phyloP scores from a whole-genome alignment of 2,888 invertebrate genomes.

The Allacma fusca region DNA sequence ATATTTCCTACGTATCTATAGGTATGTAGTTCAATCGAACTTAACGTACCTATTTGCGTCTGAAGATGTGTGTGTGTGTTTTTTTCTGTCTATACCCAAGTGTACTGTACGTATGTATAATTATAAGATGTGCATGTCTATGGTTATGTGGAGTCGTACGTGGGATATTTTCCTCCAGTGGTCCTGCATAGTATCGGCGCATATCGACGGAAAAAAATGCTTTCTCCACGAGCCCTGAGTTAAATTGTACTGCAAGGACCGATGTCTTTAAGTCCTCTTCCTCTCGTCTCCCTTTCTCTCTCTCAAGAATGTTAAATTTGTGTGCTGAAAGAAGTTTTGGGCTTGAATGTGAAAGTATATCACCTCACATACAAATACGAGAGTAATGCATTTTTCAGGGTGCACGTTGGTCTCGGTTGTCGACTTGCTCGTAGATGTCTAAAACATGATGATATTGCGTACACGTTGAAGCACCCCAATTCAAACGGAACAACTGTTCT shows the following conservation, averaged over 20 bases:
- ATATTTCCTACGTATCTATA: no score
- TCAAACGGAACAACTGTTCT: conserved; percentile 5
- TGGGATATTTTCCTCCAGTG: no score
- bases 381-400: conserved; percentile 2
- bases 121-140: no score
- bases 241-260: not conserved
- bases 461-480: conserved; percentile 6
- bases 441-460: conserved; percentile 16
- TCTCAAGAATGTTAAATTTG: not conserved
- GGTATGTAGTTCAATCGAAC: no score
- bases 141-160: no score
- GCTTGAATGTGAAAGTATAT: conserved; percentile 20
- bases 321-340: not conserved
- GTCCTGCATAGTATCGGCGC: not conserved
- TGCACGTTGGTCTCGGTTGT: conserved; percentile 2
- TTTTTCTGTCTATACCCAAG: no score
- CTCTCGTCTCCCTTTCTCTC: not conserved
- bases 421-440: not conserved
- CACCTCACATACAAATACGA: not conserved
- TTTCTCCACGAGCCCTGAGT: not conserved
- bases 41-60: no score
- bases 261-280: conserved; percentile 11
- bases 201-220: not conserved
- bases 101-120: no score
- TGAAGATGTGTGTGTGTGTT: not conserved